Evolutionary conservation across 2,888 invertebrate species (phyloP), one percentile per base, ranked within the genome.

Genomic region (Drosophila subquinaria): DNA sequence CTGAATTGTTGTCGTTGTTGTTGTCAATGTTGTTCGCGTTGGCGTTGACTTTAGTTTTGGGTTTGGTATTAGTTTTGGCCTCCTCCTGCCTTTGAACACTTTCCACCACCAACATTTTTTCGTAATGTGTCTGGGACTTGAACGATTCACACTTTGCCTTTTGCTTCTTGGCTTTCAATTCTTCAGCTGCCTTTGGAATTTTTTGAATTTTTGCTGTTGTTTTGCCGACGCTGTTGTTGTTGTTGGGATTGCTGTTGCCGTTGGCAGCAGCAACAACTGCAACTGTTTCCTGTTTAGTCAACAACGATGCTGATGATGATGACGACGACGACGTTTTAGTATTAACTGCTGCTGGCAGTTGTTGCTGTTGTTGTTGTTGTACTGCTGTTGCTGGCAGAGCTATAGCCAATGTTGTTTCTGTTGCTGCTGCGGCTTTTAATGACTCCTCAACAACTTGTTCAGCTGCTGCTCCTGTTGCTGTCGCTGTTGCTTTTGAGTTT

Each of bases 381-480:
- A 8, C 23, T 75, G 74, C n/a, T 73, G 70, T 66, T 80, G 78
- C 33, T 45, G 68, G 56, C 57, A 43, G 51, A 51, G 62, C 59
- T 45, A 53, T 69, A 52, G 69, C 30, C 73, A 73, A 73, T 60
- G 70, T 69, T 68, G 69, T 6, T 57, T 59, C 15, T 65, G 67
- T 11, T 55, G 47, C 65, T 73, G 74, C 59, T 61, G 70, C 70
- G 50, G 60, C 87, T 88, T 86, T 86, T 90, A 79, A 81, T 84
- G 89, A 86, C 84, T 83, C 88, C 81, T 86, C 86, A 72, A 83
- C 90, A 88, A 89, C 83, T 89, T 89, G 87, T 87, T 87, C 90
- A 90, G 90, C 85, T 82, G 89, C 84, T 83, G 76, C 65, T 77
- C 65, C 42, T 71, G 72, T 17, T 69, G 66, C 51, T 71, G 72